Conservation (phyloP, 2,797 vertebrate genomes). For the Spea hammondii region DNA sequence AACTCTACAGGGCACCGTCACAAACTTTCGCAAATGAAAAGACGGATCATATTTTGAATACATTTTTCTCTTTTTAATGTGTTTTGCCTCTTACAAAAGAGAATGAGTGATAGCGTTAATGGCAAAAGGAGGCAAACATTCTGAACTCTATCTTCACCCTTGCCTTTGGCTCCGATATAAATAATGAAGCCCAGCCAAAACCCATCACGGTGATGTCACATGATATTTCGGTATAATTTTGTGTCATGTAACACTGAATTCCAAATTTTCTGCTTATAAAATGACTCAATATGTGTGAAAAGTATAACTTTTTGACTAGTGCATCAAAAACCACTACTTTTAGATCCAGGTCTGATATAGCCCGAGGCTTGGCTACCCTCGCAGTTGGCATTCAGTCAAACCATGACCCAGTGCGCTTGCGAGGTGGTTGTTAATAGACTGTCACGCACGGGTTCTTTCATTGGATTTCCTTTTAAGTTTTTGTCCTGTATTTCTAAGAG, state of each 20-base stretch:
- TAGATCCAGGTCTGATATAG: background rate
- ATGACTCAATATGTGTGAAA: constrained; percentile 1
- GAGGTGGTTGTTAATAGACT: constrained; percentile 3
- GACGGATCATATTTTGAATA: background rate
- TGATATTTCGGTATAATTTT: background rate
- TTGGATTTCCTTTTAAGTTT: constrained; percentile 13
- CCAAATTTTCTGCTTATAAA: background rate
- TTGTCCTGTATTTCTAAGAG: constrained; percentile 12
- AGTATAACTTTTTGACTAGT: constrained; percentile 4
- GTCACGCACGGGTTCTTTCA: background rate
- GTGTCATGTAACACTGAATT: background rate
- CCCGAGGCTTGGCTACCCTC: background rate
- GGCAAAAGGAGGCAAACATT: background rate
- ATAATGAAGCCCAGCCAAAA: background rate
- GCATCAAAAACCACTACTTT: background rate
- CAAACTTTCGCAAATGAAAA: background rate
- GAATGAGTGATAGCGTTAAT: constrained; percentile 35
- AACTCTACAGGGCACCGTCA: background rate
- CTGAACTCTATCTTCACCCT: constrained; percentile 39
- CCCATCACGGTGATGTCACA: background rate
- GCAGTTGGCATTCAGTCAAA: background rate
- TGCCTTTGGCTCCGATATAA: constrained; percentile 28
- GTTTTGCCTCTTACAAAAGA: constrained; percentile 7
- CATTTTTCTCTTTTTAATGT: constrained; percentile 10
- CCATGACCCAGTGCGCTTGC: background rate